Base-by-base conservation (phyloP, 2,113 vertebrate genomes). In the Microtus oregoni region DNA sequence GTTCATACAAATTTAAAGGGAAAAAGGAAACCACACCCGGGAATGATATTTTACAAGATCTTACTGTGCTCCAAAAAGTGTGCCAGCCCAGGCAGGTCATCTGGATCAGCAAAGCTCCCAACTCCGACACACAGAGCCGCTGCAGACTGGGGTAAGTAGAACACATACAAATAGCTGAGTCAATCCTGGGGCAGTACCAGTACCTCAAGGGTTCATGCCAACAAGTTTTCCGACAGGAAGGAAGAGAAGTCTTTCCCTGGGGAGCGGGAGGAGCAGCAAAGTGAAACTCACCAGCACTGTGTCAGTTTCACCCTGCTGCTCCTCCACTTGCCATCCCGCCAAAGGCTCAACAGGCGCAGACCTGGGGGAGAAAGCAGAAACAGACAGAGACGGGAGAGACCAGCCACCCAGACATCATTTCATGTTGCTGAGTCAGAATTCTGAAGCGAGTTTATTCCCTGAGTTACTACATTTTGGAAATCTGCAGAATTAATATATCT, bases 41-140 rank as follows among this genome's bases (percentile, higher is more conserved):
- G 73, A 96, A 96, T 94, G 72, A 65, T 92, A 97, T 94, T 97
- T 97, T 95, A 96, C 75, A 97, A 96, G 83, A 93, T 97, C 99
- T 98, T 99, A 99, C 99, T 99, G 96, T 99, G 99, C 94, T 99
- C 99, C 98, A 99, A 99, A 98, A 99, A 99, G 98, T 99, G 99
- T 90, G 99, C 99, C 92, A 99, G 98, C 96, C 99, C 99, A 0
- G 99, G 99, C 35, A 99, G 98, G 97, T 99, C 99, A 86, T 99
- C 99, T 0, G 99, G 99, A 97, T 99, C 99, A 93, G 99, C 99
- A 98, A 99, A 99, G 98, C 99, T 99, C 97, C 99, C 99, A 67
- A 99, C 99, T 81, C 98, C 98, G 97, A 99, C 98, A 97, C 99
- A 99, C 79, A 99, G 99, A 81, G 99, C 99, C 55, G 99, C 99